phyloP scores from a whole-genome alignment of 2,888 invertebrate species.

The Acleris laterana region DNA sequence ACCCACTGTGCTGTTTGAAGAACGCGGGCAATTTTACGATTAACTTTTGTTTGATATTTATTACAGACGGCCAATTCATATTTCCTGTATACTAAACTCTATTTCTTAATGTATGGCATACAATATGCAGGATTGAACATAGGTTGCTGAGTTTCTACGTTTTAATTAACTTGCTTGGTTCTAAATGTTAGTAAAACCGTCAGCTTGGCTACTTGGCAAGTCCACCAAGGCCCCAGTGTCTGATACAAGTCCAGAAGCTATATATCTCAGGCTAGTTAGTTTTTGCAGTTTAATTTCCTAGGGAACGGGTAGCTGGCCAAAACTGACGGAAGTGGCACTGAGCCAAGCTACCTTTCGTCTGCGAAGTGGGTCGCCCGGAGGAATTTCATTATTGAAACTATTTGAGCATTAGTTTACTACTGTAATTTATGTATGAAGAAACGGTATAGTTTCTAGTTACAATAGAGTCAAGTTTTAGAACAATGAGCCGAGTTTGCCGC shows the following conservation, averaged over 20 bases:
- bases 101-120: too few relatives aligned
- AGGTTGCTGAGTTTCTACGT: too few relatives aligned
- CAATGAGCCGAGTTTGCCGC: background rate
- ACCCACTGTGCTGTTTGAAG: too few relatives aligned
- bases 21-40: too few relatives aligned
- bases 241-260: conserved; percentile 44
- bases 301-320: conserved; percentile 50
- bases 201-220: conserved; percentile 41
- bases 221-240: conserved; percentile 40
- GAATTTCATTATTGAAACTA: conserved; percentile 77
- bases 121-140: too few relatives aligned
- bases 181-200: conserved; percentile 38
- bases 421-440: conserved; percentile 26
- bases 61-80: too few relatives aligned
- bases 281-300: conserved; percentile 51
- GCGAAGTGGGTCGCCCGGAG: conserved; percentile 56
- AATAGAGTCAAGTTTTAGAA: background rate
- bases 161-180: background rate
- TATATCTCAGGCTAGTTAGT: conserved; percentile 47
- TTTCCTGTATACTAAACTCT: too few relatives aligned
- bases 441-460: conserved; percentile 8
- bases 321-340: conserved; percentile 64
- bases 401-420: conserved; percentile 50
- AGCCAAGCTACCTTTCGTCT: conserved; percentile 63
- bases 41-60: too few relatives aligned